Evolutionary conservation across 2,888 invertebrate genomes (phyloP).

Genomic region (Mycalesis mineus): DNA sequence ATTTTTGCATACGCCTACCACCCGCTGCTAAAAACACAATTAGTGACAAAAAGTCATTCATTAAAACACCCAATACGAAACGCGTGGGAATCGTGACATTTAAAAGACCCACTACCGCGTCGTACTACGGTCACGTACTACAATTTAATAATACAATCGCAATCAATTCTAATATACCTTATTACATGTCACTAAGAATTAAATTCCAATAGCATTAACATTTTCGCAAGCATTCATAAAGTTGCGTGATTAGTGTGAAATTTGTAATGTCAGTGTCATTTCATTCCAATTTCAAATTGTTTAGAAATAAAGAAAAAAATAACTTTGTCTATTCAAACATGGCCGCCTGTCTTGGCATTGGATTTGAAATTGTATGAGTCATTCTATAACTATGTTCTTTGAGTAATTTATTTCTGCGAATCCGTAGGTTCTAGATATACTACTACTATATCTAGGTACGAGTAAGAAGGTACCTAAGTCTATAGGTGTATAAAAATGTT

Average conservation of each 20-base stretch:
- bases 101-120: conserved; percentile 31
- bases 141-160: neutral
- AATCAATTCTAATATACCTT: neutral
- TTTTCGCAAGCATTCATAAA: neutral
- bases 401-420: too few relatives aligned
- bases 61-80: conserved; percentile 22
- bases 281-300: conserved; percentile 1
- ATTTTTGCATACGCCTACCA: conserved; percentile 24
- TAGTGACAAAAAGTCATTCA: conserved; percentile 26
- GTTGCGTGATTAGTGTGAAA: conserved; percentile 3
- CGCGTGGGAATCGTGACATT: conserved; percentile 28
- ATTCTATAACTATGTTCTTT: neutral
- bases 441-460: neutral
- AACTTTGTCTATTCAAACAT: neutral
- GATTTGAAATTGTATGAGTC: neutral
- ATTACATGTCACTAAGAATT: neutral
- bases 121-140: conserved; percentile 33
- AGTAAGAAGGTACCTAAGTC: too few relatives aligned
- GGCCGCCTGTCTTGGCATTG: neutral
- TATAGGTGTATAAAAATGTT: too few relatives aligned
- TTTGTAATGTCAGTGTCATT: conserved; percentile 6
- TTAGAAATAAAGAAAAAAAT: neutral
- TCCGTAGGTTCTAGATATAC: too few relatives aligned
- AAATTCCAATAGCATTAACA: neutral
- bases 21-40: conserved; percentile 27